Base-by-base conservation (phyloP, 2,797 vertebrate genomes). In the Sebastes iracundus region DNA sequence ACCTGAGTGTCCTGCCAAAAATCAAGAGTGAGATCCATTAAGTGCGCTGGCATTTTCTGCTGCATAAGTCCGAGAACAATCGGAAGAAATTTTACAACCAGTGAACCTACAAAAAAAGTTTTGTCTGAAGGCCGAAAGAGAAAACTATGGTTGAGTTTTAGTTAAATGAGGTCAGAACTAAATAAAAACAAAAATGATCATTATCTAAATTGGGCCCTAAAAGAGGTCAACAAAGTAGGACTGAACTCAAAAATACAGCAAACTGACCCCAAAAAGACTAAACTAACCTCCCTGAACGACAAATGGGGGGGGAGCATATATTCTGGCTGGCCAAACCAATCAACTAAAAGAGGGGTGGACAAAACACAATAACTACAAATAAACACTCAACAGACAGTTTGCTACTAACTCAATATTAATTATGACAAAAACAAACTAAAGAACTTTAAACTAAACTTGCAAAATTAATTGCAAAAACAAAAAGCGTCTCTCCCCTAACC, bases 1-100 rank as follows among this genome's bases (percentile, higher is more conserved):
- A 67, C 42, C 64, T 2, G 6, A 20, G 33, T 4, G 42, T 63
- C 59, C 42, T 63, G 56, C 56, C 25, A 74, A 74, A 42, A 42
- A 0, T 42, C 14, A 0, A 22, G 9, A n/a, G 1, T 30, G 30
- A 30, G 30, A 30, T 30, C 30, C 30, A 2, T 1, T 30, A 14
- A 49, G 46, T 49, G 46, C 18, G 7, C 0, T 8, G 46, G 46
- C 46, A 7, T 49, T 49, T 20, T 49, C 46, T 49, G 46, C 14
- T 7, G 38, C 38, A 38, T 6, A 22, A n/a, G 20, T 20, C 18
- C 1, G 9, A 53, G 42, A 46, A 46, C 42, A 53, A 53, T 53
- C 20, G n/a, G n/a, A 1, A 53, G 49, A 53, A 53, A 53, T 53
- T 22, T 0, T 1, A 53, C 9, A 0, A 18, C 6, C 0, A 46